Conservation (phyloP, 2,888 invertebrate species). For the Rhamnusium bicolor region DNA sequence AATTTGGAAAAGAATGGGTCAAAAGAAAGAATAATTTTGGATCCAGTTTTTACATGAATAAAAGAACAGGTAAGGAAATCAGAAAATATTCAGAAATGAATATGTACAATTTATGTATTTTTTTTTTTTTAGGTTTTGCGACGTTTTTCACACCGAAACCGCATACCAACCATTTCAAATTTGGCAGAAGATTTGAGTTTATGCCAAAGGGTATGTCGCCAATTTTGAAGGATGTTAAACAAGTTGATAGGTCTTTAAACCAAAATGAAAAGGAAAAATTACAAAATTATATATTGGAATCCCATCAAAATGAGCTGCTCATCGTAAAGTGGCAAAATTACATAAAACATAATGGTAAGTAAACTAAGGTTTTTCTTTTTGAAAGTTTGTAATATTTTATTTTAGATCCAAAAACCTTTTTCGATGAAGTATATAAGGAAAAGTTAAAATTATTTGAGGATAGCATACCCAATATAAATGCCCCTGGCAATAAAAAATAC, state of each 20-base stretch:
- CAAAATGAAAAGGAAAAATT: constrained; percentile 63
- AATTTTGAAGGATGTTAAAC: constrained; percentile 69
- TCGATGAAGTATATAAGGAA: constrained; percentile 63
- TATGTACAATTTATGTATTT: not conserved
- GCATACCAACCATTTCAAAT: constrained; percentile 62
- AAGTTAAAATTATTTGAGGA: constrained; percentile 61
- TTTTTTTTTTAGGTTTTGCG: constrained; percentile 33
- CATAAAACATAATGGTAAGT: constrained; percentile 59
- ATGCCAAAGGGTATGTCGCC: constrained; percentile 78
- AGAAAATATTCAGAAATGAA: not conserved
- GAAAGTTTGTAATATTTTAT: constrained; percentile 22
- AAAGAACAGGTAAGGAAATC: constrained; percentile 55
- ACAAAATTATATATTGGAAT: constrained; percentile 63
- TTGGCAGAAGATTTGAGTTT: constrained; percentile 72
- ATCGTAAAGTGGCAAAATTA: constrained; percentile 67
- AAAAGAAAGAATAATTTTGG: constrained; percentile 58
- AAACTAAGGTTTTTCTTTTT: not conserved
- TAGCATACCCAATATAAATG: constrained; percentile 54
- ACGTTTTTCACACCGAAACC: constrained; percentile 49
- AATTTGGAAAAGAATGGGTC: constrained; percentile 49
- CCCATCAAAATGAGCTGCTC: constrained; percentile 64
- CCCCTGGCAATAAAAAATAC: constrained; percentile 41
- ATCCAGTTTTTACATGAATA: constrained; percentile 60
- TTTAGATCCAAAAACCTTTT: constrained; percentile 65
- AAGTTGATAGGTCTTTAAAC: constrained; percentile 59